These are phyloP conservation scores for Naso thynnoides DNA, from an alignment of 2,797 vertebrate species.

Conservation along the genomic window DNA sequence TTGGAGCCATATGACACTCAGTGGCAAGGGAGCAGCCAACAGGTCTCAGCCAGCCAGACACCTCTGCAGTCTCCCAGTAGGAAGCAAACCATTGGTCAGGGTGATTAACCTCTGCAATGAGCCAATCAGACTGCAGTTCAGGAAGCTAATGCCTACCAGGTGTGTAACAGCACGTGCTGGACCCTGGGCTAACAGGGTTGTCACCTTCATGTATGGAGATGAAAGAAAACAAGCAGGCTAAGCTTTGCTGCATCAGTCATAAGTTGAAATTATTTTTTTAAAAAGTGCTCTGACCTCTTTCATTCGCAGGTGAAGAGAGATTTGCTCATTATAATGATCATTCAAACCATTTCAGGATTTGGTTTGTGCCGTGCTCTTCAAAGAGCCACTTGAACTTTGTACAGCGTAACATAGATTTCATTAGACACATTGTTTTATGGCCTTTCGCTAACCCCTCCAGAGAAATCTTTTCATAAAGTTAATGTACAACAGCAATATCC, in stretches of 20 bases:
- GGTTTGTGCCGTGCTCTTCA: conserved; percentile 7
- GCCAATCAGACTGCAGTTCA: conserved; percentile 68
- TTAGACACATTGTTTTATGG: conserved; percentile 31
- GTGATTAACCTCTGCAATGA: conserved; percentile 75
- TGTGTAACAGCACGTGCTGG: conserved; percentile 53
- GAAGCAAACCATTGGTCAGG: conserved; percentile 61
- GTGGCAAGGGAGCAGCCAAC: conserved; percentile 33
- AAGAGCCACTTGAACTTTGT: conserved; percentile 40
- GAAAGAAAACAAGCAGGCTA: conserved; percentile 41
- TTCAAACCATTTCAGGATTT: conserved; percentile 1
- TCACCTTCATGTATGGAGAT: conserved; percentile 33
- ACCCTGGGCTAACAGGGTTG: conserved; percentile 25
- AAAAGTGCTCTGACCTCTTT: conserved; percentile 3
- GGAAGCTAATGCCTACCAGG: conserved; percentile 73
- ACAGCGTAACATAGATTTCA: conserved; percentile 20
- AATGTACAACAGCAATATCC: conserved; percentile 55
- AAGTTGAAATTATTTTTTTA: conserved; percentile 34
- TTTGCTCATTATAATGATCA: conserved; percentile 3
- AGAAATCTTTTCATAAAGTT: conserved; percentile 33
- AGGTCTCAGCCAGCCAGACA: conserved; percentile 34
- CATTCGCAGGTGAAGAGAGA: neutral
- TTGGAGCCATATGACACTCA: conserved; percentile 19
- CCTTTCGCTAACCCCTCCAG: conserved; percentile 31
- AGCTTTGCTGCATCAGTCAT: conserved; percentile 15
- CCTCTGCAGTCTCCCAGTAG: conserved; percentile 47